Percentiles rank a stretch among this genome's conserved stretches.
Evolutionary conservation across 2,888 invertebrate genomes (phyloP).

Genomic region (Xylota sylvarum): DNA sequence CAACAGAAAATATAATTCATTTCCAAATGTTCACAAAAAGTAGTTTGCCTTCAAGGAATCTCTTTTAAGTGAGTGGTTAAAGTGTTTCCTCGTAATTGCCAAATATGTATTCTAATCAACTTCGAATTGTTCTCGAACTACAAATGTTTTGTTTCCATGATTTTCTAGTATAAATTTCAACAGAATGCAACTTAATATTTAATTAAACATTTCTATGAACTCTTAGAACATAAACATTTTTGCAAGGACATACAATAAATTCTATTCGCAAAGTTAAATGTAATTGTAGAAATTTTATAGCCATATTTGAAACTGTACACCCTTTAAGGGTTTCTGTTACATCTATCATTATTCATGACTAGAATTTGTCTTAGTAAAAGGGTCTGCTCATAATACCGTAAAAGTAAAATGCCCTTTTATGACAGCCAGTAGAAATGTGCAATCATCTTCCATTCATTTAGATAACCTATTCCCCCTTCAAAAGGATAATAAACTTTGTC

Average conservation of each 20-base stretch:
- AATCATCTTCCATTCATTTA: not conserved
- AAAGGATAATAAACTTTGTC: not conserved
- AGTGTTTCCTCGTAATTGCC: too few relatives aligned
- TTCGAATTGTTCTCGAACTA: too few relatives aligned
- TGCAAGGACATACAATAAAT: not conserved
- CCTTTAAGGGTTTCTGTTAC: not conserved
- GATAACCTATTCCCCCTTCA: not conserved
- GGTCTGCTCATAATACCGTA: not conserved
- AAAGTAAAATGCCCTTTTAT: not conserved
- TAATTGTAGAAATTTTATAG: not conserved
- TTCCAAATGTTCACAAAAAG: too few relatives aligned
- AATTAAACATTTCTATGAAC: too few relatives aligned
- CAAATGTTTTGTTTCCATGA: too few relatives aligned
- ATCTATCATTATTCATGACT: not conserved
- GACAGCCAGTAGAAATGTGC: not conserved
- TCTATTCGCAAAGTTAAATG: not conserved
- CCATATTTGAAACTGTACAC: not conserved
- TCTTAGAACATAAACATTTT: too few relatives aligned
- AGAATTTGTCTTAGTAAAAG: not conserved
- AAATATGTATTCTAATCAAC: too few relatives aligned
- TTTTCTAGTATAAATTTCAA: too few relatives aligned
- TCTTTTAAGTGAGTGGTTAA: too few relatives aligned
- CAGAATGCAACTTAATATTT: too few relatives aligned
- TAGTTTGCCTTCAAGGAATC: too few relatives aligned
- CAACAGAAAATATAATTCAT: too few relatives aligned